A percentile compares a stretch with the other conserved stretches of the same genome.
Evolutionary conservation across 1,140 invertebrate genomes (phyloP).

Genomic region (Ephestia elutella): DNA sequence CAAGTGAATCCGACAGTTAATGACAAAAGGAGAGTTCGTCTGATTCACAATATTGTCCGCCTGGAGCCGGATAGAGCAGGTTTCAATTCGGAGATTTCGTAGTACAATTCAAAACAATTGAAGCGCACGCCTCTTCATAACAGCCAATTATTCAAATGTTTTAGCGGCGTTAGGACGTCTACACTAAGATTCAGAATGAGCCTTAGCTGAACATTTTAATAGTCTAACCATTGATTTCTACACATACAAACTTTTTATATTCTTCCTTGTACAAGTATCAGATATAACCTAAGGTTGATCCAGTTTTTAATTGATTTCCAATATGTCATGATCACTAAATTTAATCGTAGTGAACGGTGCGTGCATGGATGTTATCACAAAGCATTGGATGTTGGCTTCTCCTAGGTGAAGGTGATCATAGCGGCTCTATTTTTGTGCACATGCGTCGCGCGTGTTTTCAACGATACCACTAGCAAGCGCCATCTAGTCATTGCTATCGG

Average conservation of each 20-base stretch:
- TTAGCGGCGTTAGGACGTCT: slow-evolving; percentile 14
- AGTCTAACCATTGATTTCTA: too few relatives aligned
- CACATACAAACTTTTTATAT: too few relatives aligned
- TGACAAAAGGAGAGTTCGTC: slow-evolving; percentile 6
- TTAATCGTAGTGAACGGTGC: slow-evolving; percentile 8
- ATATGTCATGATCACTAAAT: not conserved
- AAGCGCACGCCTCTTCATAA: slow-evolving; percentile 36
- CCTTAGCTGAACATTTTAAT: too few relatives aligned
- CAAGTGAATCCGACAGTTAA: not conserved
- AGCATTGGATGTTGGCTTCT: slow-evolving; percentile 32
- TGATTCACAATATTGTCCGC: slow-evolving; percentile 21
- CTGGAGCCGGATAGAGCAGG: slow-evolving; percentile 43
- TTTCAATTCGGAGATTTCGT: slow-evolving; percentile 59
- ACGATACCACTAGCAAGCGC: slow-evolving; percentile 41
- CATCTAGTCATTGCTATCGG: slow-evolving; percentile 53
- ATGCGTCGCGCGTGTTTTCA: slow-evolving; percentile 41
- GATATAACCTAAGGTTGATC: not conserved
- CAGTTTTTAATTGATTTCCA: too few relatives aligned
- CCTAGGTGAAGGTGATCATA: slow-evolving; percentile 70
- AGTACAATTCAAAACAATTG: slow-evolving; percentile 63
- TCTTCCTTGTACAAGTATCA: not conserved
- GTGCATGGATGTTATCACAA: slow-evolving; percentile 28
- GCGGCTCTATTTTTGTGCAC: slow-evolving; percentile 60
- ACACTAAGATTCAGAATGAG: too few relatives aligned
- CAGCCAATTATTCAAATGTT: slow-evolving; percentile 37